Evolutionary conservation across 1,140 invertebrate species (phyloP), one percentile per base, ranked within the genome.

Genomic region (Homarus americanus): DNA sequence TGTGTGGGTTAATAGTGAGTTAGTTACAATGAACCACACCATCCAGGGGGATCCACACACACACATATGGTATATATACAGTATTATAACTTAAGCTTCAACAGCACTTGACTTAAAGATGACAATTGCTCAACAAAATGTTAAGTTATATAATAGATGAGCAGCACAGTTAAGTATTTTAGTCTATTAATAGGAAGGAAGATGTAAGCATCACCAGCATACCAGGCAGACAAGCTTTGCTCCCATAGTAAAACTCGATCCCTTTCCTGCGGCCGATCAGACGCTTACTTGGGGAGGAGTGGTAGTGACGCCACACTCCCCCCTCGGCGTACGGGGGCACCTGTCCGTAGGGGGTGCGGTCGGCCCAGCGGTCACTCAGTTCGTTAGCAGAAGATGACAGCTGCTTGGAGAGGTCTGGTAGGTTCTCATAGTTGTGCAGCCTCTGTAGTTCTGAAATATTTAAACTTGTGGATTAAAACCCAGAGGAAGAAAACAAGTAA

Each of bases 271-370:
- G 79, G 38, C 86, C 91, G 69, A 92, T 89, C n/a, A 83, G 53
- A 32, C 91, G 69, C 91, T 92, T 92, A 92, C 91, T 92, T 92
- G 91, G 91, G 44, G 91, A 88, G 36, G 86, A 85, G 69, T 85
- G 86, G 44, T 83, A 88, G 82, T 85, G 91, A 20, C 73, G 72
- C 85, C 83, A 91, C 90, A 73, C 53, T 40, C 90, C 90, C 20
- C 84, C 84, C 84, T 79, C 34, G 20, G 63, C 83, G 75, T 72
- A 91, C 38, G 90, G 83, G 20, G 90, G 83, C 28, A 73, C 84
- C 34, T 75, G 76, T 10, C 83, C 78, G 44, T 79, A 86, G 17
- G 90, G 90, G 24, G 84, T 91, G 24, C 90, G 53, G 69, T 91
- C 90, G 17, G 75, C 83, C 90, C 90, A 91, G 20, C 63, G n/a